These are phyloP conservation scores for Theretra japonica DNA, from an alignment of 2,888 invertebrate genomes.

Conservation along the genomic window DNA sequence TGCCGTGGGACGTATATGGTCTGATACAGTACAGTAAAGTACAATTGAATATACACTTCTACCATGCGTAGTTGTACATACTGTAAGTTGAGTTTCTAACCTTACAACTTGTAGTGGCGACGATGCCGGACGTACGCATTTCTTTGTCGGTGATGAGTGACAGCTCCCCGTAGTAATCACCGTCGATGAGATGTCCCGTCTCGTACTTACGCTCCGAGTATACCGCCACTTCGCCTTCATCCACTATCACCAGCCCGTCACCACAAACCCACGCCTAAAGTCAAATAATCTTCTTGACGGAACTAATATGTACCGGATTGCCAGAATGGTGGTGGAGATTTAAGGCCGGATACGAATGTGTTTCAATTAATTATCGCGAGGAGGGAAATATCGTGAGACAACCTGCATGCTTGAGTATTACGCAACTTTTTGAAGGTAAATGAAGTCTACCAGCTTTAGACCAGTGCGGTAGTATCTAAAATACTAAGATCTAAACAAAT, in stretches of 20 bases:
- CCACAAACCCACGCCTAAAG: slow-evolving; percentile 45
- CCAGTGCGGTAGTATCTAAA: too few relatives aligned
- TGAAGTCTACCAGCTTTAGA: too few relatives aligned
- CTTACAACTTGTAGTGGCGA: slow-evolving; percentile 47
- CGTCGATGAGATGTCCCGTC: slow-evolving; percentile 51
- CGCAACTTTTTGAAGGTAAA: too few relatives aligned
- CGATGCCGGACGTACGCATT: slow-evolving; percentile 41
- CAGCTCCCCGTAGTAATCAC: slow-evolving; percentile 54
- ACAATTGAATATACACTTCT: too few relatives aligned
- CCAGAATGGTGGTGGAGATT: too few relatives aligned
- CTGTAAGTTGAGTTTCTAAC: slow-evolving; percentile 37
- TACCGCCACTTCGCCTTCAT: slow-evolving; percentile 49
- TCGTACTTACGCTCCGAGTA: slow-evolving; percentile 43
- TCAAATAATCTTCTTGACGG: background rate
- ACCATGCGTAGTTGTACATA: background rate
- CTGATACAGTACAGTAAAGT: too few relatives aligned
- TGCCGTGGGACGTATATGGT: too few relatives aligned
- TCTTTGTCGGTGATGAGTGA: slow-evolving; percentile 54
- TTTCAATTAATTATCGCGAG: too few relatives aligned
- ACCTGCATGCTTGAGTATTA: too few relatives aligned
- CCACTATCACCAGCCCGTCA: slow-evolving; percentile 51
- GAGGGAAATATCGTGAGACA: too few relatives aligned
- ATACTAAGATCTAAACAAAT: too few relatives aligned
- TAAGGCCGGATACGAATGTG: too few relatives aligned
- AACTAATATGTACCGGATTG: background rate